Evolutionary conservation across 2,113 vertebrate species (phyloP).

Genomic region (Solea solea): DNA sequence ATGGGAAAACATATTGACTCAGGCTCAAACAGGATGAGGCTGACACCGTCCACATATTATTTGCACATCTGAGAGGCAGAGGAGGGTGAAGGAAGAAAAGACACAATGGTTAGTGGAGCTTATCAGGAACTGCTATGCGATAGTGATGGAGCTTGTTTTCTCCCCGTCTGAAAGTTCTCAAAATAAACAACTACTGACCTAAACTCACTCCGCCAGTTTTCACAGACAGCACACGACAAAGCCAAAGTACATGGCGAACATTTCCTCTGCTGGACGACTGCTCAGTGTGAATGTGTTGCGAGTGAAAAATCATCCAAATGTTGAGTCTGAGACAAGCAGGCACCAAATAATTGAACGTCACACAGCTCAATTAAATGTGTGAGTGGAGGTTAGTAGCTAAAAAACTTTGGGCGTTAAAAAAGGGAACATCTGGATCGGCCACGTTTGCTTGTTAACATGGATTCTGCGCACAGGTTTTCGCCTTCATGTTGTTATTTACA

Average conservation of each 20-base stretch:
- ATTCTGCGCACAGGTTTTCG: conserved; percentile 27
- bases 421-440: conserved; percentile 71
- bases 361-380: conserved; percentile 75
- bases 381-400: conserved; percentile 51
- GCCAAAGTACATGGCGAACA: conserved; percentile 69
- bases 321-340: conserved; percentile 77
- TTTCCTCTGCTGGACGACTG: conserved; percentile 59
- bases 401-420: conserved; percentile 31
- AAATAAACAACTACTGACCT: conserved; percentile 75
- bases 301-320: conserved; percentile 70
- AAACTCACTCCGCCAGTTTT: conserved; percentile 57
- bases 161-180: conserved; percentile 60
- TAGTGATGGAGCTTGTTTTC: conserved; percentile 36
- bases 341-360: conserved; percentile 84
- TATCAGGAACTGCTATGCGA: conserved; percentile 46
- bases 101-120: conserved; percentile 45
- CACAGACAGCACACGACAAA: conserved; percentile 67
- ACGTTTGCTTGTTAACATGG: conserved; percentile 55
- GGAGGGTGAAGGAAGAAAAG: conserved; percentile 24
- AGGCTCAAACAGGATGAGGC: conserved; percentile 24
- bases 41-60: conserved; percentile 54
- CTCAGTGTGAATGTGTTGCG: conserved; percentile 59
- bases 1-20: not conserved
- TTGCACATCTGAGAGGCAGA: conserved; percentile 51
- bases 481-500: conserved; percentile 70